These are phyloP conservation scores for Falco peregrinus DNA, from an alignment of 2,797 vertebrate species.

Conservation along the genomic window DNA sequence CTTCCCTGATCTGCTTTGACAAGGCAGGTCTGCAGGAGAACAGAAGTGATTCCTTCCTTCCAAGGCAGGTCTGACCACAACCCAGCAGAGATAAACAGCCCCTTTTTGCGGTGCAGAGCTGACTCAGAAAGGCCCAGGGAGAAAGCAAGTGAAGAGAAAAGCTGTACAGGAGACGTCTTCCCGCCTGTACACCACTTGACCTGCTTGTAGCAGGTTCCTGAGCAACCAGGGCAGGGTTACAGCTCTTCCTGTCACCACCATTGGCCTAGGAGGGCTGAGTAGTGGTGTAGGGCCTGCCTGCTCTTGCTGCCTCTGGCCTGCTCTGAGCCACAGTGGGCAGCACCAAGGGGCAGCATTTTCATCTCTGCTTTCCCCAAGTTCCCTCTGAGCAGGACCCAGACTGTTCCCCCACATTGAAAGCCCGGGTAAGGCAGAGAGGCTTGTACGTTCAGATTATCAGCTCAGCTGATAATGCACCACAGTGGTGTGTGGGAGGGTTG, in stretches of 20 bases:
- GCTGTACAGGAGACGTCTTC: not conserved
- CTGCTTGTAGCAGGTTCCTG: constrained; percentile 26
- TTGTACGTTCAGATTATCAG: not conserved
- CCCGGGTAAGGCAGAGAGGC: not conserved
- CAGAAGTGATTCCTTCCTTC: not conserved
- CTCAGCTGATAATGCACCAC: not conserved
- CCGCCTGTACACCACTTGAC: not conserved
- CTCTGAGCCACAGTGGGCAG: not conserved
- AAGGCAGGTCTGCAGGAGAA: not conserved
- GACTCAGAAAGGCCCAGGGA: not conserved
- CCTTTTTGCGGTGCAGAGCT: not conserved
- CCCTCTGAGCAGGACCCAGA: not conserved
- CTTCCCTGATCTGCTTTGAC: not conserved
- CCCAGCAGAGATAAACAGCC: not conserved
- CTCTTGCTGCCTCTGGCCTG: not conserved
- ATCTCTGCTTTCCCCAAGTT: not conserved
- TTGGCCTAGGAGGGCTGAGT: not conserved
- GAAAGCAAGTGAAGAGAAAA: not conserved
- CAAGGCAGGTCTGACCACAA: not conserved
- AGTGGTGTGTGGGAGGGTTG: not conserved
- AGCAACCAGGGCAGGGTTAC: not conserved
- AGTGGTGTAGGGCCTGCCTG: not conserved
- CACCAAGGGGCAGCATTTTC: not conserved
- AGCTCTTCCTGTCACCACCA: not conserved
- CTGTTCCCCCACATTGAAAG: not conserved